Conservation (phyloP, 2,888 invertebrate species). For the Aphelenchoides bicaudatus region DNA sequence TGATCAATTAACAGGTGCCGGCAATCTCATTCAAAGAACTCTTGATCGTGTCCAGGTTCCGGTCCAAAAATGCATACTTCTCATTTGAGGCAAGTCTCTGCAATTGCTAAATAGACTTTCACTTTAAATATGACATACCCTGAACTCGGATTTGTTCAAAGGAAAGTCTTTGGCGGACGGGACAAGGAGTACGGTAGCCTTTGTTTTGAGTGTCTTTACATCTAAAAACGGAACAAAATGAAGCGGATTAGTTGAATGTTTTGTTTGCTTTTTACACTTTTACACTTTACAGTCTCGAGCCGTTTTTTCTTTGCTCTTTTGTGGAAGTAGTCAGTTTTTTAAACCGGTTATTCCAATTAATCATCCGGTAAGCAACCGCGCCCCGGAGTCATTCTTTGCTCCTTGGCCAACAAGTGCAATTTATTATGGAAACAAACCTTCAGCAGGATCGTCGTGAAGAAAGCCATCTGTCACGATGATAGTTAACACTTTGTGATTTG, state of each 20-base stretch:
- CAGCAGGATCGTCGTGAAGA: conserved; percentile 1
- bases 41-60: not conserved
- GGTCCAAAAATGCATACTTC: conserved; percentile 3
- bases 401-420: no score
- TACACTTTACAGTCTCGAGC: no score
- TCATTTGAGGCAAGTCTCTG: conserved; percentile 5
- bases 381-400: no score
- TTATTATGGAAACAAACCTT: not conserved
- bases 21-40: not conserved
- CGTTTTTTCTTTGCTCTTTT: no score
- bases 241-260: no score
- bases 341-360: no score
- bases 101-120: not conserved
- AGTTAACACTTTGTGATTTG: not conserved
- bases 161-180: conserved; percentile 9
- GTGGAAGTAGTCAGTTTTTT: no score
- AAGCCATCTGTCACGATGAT: conserved; percentile 8
- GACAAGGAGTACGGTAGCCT: conserved; percentile 7
- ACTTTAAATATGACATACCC: not conserved
- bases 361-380: no score
- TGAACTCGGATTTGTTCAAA: conserved; percentile 5
- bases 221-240: conserved; percentile 6
- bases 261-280: no score
- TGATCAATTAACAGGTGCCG: conserved; percentile 3
- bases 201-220: not conserved